A percentile compares a stretch with the other conserved stretches of the same genome.
phyloP scores from a whole-genome alignment of 2,113 vertebrate species.

The Phainopepla nitens region DNA sequence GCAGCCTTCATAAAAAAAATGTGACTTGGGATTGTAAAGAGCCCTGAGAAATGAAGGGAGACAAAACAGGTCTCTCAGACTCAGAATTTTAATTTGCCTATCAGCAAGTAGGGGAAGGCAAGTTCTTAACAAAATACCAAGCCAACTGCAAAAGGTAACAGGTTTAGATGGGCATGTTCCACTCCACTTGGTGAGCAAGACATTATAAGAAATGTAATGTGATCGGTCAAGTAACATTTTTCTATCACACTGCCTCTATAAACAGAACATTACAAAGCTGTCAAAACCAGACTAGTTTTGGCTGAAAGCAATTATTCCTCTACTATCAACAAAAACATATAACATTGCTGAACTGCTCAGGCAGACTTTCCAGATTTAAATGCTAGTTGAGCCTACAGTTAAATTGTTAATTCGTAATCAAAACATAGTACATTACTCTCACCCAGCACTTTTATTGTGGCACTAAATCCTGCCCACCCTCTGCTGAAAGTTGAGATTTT shows the following conservation, averaged over 20 bases:
- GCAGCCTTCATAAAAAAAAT: background rate
- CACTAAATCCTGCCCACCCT: background rate
- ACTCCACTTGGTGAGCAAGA: background rate
- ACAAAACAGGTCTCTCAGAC: background rate
- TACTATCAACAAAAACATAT: background rate
- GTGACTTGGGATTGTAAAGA: background rate
- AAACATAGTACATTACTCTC: background rate
- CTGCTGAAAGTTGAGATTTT: background rate
- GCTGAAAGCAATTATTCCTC: background rate
- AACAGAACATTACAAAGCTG: background rate
- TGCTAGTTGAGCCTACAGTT: background rate
- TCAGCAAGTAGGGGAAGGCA: background rate
- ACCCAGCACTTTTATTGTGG: background rate
- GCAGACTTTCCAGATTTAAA: background rate
- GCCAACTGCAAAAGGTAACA: background rate
- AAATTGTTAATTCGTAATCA: background rate
- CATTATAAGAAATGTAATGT: background rate
- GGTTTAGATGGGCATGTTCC: background rate
- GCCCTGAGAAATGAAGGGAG: background rate
- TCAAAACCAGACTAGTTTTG: background rate
- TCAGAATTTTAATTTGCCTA: background rate
- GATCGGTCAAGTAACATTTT: background rate
- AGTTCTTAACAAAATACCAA: background rate
- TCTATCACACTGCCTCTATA: background rate
- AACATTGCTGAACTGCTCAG: background rate